Percentiles rank a stretch among this genome's conserved stretches.
Evolutionary conservation across 2,888 invertebrate genomes (phyloP).

Genomic region (Baronia brevicornis): DNA sequence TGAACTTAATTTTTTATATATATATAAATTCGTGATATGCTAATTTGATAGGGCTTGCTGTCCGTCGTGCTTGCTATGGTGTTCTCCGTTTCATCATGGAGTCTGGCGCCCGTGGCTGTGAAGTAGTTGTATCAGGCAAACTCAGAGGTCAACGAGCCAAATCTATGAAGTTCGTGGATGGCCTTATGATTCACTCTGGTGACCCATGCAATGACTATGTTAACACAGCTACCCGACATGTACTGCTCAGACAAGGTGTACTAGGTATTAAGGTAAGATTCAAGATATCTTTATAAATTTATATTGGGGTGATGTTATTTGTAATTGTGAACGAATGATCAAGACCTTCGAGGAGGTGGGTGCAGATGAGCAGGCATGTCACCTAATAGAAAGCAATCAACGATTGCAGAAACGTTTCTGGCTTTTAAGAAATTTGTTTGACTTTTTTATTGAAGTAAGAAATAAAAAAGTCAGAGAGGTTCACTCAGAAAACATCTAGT

Average conservation of each 20-base stretch:
- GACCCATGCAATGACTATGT: slow-evolving; percentile 99
- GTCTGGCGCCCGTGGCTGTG: slow-evolving; percentile 96
- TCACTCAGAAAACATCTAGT: no score
- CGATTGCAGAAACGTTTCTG: no score
- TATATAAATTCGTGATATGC: not conserved
- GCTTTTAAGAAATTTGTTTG: no score
- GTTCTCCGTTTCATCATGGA: slow-evolving; percentile 99
- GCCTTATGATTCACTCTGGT: slow-evolving; percentile 99
- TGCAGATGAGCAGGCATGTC: no score
- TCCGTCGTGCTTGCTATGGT: slow-evolving; percentile 96
- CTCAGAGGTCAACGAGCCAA: slow-evolving; percentile 99
- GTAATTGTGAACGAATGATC: not conserved
- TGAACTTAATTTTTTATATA: not conserved
- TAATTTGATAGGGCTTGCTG: slow-evolving; percentile 74
- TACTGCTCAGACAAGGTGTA: slow-evolving; percentile 93
- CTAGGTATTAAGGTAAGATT: slow-evolving; percentile 82
- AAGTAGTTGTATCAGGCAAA: slow-evolving; percentile 99
- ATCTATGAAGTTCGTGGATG: slow-evolving; percentile 99
- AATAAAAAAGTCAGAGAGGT: no score
- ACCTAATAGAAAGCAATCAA: no score
- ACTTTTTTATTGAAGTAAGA: no score
- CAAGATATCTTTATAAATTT: slow-evolving; percentile 2
- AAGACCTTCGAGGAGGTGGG: no score
- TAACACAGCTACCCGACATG: slow-evolving; percentile 98
- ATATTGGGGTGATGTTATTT: no score